Evolutionary conservation across 35 echinoderm and acorn worm species (phyloP).

Genomic region (Antedon bifida): DNA sequence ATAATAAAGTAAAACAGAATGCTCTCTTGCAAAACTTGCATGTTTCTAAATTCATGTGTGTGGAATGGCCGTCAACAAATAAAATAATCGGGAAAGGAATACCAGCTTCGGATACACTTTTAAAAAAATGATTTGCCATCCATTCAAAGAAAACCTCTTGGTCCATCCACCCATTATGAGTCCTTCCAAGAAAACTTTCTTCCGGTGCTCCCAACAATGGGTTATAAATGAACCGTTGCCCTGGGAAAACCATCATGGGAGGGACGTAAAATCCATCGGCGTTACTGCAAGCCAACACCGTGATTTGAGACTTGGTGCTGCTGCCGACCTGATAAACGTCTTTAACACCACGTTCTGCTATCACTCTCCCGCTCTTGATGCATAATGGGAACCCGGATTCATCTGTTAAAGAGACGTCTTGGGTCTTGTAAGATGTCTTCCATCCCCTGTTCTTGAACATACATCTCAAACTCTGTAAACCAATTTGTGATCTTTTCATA

Average conservation of each 20-base stretch:
- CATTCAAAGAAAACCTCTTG: slow-evolving; percentile 39
- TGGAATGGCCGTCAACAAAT: slow-evolving; percentile 6
- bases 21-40: slow-evolving; percentile 19
- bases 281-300: slow-evolving; percentile 13
- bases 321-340: neutral
- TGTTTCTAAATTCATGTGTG: neutral
- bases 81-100: neutral
- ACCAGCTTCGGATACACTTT: neutral
- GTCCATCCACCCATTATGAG: slow-evolving; percentile 35
- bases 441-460: neutral
- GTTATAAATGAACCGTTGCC: neutral
- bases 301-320: slow-evolving; percentile 5
- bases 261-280: slow-evolving; percentile 12
- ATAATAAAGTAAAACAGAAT: slow-evolving; percentile 27
- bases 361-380: neutral
- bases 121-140: slow-evolving; percentile 39
- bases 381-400: neutral
- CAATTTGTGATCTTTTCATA: slow-evolving; percentile 12
- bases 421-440: neutral
- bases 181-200: slow-evolving; percentile 26
- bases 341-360: slow-evolving; percentile 2
- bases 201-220: slow-evolving; percentile 16
- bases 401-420: slow-evolving; percentile 7
- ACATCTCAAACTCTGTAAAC: slow-evolving; percentile 23
- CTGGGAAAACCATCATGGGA: slow-evolving; percentile 13